Percentiles rank a stretch among this genome's conserved stretches.
Evolutionary conservation across 2,888 invertebrate species (phyloP).

Genomic region (Callosobruchus maculatus): DNA sequence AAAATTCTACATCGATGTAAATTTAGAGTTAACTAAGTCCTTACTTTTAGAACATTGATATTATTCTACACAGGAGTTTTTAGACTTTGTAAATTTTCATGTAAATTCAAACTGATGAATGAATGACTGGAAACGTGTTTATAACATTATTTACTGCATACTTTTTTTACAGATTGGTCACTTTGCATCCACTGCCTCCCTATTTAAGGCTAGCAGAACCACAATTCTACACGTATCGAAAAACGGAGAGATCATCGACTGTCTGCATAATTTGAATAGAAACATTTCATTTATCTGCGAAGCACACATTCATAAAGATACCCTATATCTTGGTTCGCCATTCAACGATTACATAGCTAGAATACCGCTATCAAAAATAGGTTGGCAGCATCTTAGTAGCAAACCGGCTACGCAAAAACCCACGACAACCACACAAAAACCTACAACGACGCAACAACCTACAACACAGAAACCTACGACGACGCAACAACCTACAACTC

Average conservation of each 20-base stretch:
- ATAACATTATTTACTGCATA: not conserved
- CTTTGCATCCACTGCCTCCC: slow-evolving; percentile 50
- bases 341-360: slow-evolving; percentile 63
- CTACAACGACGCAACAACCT: slow-evolving; percentile 17
- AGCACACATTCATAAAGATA: slow-evolving; percentile 61
- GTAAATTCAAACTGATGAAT: too few species aligned
- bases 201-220: slow-evolving; percentile 47
- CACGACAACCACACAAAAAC: slow-evolving; percentile 6
- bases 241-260: slow-evolving; percentile 68
- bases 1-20: too few species aligned
- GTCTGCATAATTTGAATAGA: slow-evolving; percentile 53
- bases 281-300: slow-evolving; percentile 51
- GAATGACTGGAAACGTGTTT: too few species aligned
- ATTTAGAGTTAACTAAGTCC: too few species aligned
- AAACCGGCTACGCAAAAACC: slow-evolving; percentile 16
- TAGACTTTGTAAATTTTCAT: too few species aligned
- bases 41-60: too few species aligned
- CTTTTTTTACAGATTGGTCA: slow-evolving; percentile 60
- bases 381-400: slow-evolving; percentile 38
- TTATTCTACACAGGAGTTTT: too few species aligned
- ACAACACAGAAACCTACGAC: slow-evolving; percentile 15
- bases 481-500: slow-evolving; percentile 24
- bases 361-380: slow-evolving; percentile 56
- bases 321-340: slow-evolving; percentile 67
- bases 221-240: slow-evolving; percentile 66